Evolutionary conservation across 2,888 invertebrate genomes (phyloP).

Genomic region (Synergus itoensis): DNA sequence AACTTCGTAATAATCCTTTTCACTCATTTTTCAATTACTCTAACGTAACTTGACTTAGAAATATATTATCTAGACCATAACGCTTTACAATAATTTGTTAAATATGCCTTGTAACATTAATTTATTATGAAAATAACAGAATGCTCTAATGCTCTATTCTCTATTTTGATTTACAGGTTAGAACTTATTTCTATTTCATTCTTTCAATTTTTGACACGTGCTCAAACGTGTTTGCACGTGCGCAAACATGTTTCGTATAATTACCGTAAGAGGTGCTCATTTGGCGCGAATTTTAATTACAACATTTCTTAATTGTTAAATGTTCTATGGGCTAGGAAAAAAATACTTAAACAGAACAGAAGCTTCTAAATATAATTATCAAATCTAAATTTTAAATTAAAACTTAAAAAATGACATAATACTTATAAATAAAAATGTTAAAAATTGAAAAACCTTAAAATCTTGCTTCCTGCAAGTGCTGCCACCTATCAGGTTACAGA

Average conservation of each 20-base stretch:
- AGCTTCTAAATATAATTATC: too few relatives aligned
- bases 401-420: too few relatives aligned
- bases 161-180: constrained; percentile 17
- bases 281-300: neutral
- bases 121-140: neutral
- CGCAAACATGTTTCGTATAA: neutral
- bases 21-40: constrained; percentile 39
- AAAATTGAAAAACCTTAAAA: neutral
- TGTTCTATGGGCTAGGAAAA: too few relatives aligned
- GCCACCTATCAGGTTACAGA: neutral
- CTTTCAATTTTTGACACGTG: neutral
- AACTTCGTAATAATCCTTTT: constrained; percentile 79
- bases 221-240: neutral
- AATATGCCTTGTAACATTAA: neutral
- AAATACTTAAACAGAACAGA: too few relatives aligned
- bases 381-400: too few relatives aligned
- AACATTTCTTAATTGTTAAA: too few relatives aligned
- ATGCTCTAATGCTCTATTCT: neutral
- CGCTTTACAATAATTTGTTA: neutral
- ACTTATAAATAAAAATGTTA: neutral
- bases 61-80: neutral
- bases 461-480: neutral
- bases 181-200: neutral
- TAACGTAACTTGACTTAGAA: neutral
- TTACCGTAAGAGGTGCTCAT: neutral